Base-by-base conservation (phyloP, 1,140 invertebrate species). In the Eurytemora carolleeae region DNA sequence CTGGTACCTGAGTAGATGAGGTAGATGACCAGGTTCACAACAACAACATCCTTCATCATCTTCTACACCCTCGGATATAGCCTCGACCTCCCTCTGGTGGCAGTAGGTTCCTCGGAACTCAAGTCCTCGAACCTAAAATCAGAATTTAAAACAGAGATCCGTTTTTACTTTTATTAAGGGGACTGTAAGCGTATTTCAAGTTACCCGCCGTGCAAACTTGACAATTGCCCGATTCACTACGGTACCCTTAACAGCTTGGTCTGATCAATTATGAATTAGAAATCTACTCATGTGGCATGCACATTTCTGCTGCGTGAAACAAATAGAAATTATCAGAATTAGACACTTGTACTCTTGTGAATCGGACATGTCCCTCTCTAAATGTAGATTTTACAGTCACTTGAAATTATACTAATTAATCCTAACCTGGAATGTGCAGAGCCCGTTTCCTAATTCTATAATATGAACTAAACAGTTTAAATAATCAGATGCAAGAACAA, bases 91-190 rank as follows among this genome's bases (percentile, higher is more conserved):
- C 63, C 89, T 74, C 72, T 98, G 95, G 71, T 98, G 95, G 74
- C 95, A 99, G 71, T 99, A 98, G 1, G 95, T 99, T 64, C 92
- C 95, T 60, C 93, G 76, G 73, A 99, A 98, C 74, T 99, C 95
- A 2, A 99, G 74, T 2, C 95, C 95, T 63, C 95, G 77, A 70
- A 99, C 65, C 16, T 70, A 15, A 7, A 23, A 20, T 20, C 44
- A 52, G 15, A 52, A 18, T 18, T 52, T 52, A 15, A 15, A 15
- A 15, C 44, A 52, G n/a, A 52, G n/a, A n/a, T n/a, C n/a, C n/a
- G n/a, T n/a, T n/a, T n/a, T n/a, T n/a, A n/a, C n/a, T n/a, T n/a
- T n/a, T n/a, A n/a, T n/a, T n/a, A n/a, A n/a, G n/a, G n/a, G n/a
- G n/a, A n/a, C n/a, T n/a, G n/a, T n/a, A n/a, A n/a, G n/a, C n/a